These are phyloP conservation scores for Thereva unica DNA, from an alignment of 2,888 invertebrate species.

Conservation along the genomic window DNA sequence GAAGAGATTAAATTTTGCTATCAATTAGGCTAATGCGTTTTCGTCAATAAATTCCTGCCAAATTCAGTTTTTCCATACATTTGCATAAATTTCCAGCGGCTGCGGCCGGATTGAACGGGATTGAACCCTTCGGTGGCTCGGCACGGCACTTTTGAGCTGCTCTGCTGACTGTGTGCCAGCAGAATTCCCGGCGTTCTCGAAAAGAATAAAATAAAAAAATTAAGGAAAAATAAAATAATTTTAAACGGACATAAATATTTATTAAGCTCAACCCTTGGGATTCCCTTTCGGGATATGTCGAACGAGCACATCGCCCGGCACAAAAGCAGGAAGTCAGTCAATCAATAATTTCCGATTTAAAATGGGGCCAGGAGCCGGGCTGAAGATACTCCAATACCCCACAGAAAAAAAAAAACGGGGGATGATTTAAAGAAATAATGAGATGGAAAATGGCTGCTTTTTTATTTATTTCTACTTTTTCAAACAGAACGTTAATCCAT, in stretches of 20 bases:
- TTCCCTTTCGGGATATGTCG: slow-evolving; percentile 6
- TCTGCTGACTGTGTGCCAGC: slow-evolving; percentile 7
- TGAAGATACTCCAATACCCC: slow-evolving; percentile 3
- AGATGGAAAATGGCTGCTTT: no score
- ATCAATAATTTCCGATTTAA: slow-evolving; percentile 26
- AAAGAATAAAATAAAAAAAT: slow-evolving; percentile 23
- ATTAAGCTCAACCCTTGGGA: slow-evolving; percentile 29
- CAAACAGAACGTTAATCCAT: no score
- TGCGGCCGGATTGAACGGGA: not conserved
- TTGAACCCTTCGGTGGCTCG: slow-evolving; percentile 6
- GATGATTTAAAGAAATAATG: slow-evolving; percentile 9
- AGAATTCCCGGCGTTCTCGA: not conserved
- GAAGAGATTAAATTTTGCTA: slow-evolving; percentile 11
- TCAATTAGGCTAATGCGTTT: slow-evolving; percentile 31
- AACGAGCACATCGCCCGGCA: not conserved
- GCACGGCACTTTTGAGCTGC: not conserved
- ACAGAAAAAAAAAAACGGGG: not conserved
- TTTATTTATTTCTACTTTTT: no score
- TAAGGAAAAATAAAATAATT: slow-evolving; percentile 22
- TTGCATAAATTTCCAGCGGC: slow-evolving; percentile 13
- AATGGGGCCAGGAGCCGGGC: slow-evolving; percentile 17
- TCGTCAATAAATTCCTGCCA: slow-evolving; percentile 17
- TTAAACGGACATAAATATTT: slow-evolving; percentile 28
- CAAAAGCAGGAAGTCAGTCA: slow-evolving; percentile 21
- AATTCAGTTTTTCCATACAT: slow-evolving; percentile 22